Base-by-base conservation (phyloP, 2,113 vertebrate genomes). In the Pseudolaguvia tuberculata region DNA sequence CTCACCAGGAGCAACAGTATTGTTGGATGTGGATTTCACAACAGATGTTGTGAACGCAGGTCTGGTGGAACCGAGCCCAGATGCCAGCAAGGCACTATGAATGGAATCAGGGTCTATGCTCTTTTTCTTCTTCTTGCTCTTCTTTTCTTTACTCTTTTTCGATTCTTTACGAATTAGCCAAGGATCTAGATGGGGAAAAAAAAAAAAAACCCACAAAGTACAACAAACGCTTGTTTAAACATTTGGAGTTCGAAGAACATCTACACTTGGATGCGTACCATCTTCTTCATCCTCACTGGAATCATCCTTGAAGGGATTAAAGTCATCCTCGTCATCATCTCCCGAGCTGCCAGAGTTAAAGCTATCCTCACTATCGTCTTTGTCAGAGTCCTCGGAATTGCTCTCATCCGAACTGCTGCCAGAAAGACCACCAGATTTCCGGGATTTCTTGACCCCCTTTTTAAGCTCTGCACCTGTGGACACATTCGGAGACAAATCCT, bases 21-120 rank as follows among this genome's bases (percentile, higher is more conserved):
- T 91, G 71, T 86, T 89, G 31, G 89, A 80, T 68, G 92, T 81
- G 50, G 91, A 81, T 65, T 90, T 91, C 35, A 93, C 86, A 73
- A 86, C 85, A 0, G 93, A 82, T 70, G 94, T 88, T 13, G 95
- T 95, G 80, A 96, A 98, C 76, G 92, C 90, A 4, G 94, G 95
- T 53, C 94, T 89, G 81, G 92, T 96, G 68, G 95, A 96, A 80
- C 95, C 95, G 5, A 99, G 92, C 75, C 96, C 97, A 53, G 96
- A 99, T 55, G 97, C 97, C 89, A 99, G 87, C 94, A 99, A 96
- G 93, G 97, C 96, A 96, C 96, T 98, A 89, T 99, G 95, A 89
- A 99, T 98, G 31, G 96, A 99, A 88, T 98, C 97, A 12, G 97
- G 97, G 82, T 99, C 97, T 70, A 98, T 94, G 27, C 93, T 95